Conservation (phyloP, 2,888 invertebrate genomes). For the Ophion ventricosus region DNA sequence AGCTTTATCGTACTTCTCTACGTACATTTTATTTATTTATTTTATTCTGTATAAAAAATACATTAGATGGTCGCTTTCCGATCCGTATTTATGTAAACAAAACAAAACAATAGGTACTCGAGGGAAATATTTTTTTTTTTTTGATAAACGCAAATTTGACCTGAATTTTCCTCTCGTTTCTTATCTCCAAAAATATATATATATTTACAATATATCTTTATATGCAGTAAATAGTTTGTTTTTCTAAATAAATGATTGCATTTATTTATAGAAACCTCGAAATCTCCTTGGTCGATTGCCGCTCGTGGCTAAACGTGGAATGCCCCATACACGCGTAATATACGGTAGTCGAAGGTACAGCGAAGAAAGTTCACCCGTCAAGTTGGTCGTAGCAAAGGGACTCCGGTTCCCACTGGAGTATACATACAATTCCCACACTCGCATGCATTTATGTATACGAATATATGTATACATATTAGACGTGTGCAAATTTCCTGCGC, state of each 20-base stretch:
- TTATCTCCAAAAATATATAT: not conserved
- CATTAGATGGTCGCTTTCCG: no score
- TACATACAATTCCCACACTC: slow-evolving; percentile 12
- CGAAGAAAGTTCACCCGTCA: slow-evolving; percentile 34
- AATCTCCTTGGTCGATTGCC: not conserved
- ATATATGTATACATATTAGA: slow-evolving; percentile 23
- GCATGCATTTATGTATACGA: not conserved
- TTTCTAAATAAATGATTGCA: not conserved
- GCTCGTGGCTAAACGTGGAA: not conserved
- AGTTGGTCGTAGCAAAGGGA: slow-evolving; percentile 28
- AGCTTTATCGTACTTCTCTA: no score
- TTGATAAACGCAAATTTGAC: not conserved
- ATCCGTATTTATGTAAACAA: not conserved
- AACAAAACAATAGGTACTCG: not conserved
- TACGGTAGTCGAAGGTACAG: slow-evolving; percentile 27
- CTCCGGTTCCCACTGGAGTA: slow-evolving; percentile 46
- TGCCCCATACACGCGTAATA: slow-evolving; percentile 6
- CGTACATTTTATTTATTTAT: no score
- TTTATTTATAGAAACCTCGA: not conserved
- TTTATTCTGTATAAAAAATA: no score
- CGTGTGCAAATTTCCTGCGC: not conserved
- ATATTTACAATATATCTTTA: not conserved
- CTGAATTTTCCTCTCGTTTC: not conserved
- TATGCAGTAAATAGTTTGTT: not conserved
- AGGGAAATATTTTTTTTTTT: no score